Evolutionary conservation across 2,797 vertebrate species (phyloP).

Genomic region (Acipenser ruthenus): DNA sequence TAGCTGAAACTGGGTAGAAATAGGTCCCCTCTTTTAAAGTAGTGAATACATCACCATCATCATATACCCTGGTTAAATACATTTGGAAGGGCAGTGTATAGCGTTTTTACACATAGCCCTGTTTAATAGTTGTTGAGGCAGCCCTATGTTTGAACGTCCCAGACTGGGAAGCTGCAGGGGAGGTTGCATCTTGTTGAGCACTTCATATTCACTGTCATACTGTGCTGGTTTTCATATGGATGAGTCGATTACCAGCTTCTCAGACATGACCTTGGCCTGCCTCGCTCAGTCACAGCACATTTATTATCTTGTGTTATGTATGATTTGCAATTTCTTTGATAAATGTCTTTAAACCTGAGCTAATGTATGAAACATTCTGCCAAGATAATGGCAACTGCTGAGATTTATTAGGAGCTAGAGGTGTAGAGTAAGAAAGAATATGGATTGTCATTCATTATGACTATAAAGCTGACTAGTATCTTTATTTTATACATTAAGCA

Average conservation of each 20-base stretch:
- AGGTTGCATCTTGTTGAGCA: constrained; percentile 14
- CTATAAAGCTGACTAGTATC: neutral
- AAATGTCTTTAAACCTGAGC: neutral
- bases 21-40: too few species aligned
- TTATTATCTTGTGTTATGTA: neutral
- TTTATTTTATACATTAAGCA: too few species aligned
- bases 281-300: neutral
- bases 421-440: constrained; percentile 9
- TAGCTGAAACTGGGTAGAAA: too few species aligned
- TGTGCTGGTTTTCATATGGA: neutral
- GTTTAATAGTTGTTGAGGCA: too few species aligned
- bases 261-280: constrained; percentile 30
- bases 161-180: too few species aligned
- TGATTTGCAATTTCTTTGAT: constrained; percentile 9
- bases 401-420: constrained; percentile 12
- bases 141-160: too few species aligned
- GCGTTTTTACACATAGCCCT: too few species aligned
- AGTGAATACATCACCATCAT: too few species aligned
- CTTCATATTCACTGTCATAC: constrained; percentile 21
- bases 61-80: too few species aligned
- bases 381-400: constrained; percentile 11
- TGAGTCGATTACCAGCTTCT: accelerated
- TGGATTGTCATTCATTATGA: constrained; percentile 8
- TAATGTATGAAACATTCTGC: constrained; percentile 14
- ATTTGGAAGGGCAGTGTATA: too few species aligned